Base-by-base conservation (phyloP, 2,797 vertebrate species). In the Cetoscarus ocellatus region DNA sequence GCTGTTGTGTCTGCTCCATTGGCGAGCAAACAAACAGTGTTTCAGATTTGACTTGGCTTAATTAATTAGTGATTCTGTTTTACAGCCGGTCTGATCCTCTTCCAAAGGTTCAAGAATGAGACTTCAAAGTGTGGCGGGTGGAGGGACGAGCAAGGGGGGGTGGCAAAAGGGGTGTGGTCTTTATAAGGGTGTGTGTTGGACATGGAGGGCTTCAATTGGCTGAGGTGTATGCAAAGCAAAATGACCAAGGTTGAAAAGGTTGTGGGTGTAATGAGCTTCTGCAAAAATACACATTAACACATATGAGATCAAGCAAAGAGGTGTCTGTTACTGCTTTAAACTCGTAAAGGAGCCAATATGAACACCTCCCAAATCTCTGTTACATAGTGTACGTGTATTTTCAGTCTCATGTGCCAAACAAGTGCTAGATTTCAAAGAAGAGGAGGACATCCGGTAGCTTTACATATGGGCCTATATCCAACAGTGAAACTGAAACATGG, bases 21-120 rank as follows among this genome's bases (percentile, higher is more conserved):
- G 97, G 97, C 98, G 95, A 96, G 94, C 95, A 97, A 98, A 98
- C 97, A 99, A 99, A 98, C 97, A 97, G 94, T 97, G 96, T 98
- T 98, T 98, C 96, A 96, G 96, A 96, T 99, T 97, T 98, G 96
- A 99, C 97, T 98, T 96, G 95, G 96, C 96, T 98, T 99, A 98
- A 99, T 99, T 98, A 99, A 99, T 99, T 99, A 99, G 96, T 95
- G 95, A 98, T 98, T 99, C 97, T 97, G 96, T 98, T 99, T 95
- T 97, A 97, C 96, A 96, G 95, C 93, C 90, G 94, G 95, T 97
- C 96, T 99, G 97, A 99, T 99, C 97, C 95, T 93, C 93, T 92
- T 97, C 97, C 97, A 99, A 96, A 96, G 96, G 96, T 96, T 96
- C 94, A 95, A 96, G 96, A 97, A 96, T 93, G 85, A 90, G 96